phyloP scores from a whole-genome alignment of 2,113 vertebrate genomes.

The Amphilophus citrinellus region DNA sequence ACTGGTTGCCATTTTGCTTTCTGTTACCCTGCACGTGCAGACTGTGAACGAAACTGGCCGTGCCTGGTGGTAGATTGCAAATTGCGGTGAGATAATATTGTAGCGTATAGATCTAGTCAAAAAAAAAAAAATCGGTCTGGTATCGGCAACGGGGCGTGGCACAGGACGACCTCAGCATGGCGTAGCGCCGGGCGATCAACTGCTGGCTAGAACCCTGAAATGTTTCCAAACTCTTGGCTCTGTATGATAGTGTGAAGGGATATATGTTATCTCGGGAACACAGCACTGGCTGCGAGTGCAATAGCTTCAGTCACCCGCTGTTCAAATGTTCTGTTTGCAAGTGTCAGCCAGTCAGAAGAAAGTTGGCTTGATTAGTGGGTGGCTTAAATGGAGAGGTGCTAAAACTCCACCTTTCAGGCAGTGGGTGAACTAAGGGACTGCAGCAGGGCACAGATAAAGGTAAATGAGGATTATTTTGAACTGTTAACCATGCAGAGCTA shows the following conservation, averaged over 20 bases:
- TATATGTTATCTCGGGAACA: background rate
- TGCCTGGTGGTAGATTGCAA: no score
- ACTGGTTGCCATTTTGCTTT: no score
- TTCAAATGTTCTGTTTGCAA: background rate
- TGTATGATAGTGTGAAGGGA: background rate
- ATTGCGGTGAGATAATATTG: no score
- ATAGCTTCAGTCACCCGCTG: background rate
- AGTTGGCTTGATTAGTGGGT: background rate
- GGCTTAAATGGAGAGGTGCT: background rate
- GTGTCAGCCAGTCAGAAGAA: background rate
- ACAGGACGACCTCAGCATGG: no score
- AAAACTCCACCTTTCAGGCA: background rate
- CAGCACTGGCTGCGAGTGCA: background rate
- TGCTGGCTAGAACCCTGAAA: no score
- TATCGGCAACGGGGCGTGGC: no score
- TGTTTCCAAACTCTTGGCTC: background rate
- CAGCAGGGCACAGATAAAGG: background rate
- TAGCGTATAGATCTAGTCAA: no score
- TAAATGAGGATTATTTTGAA: background rate
- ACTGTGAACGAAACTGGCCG: no score
- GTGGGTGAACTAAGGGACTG: background rate
- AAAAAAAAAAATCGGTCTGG: no score
- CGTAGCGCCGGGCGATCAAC: no score
- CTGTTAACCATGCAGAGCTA: background rate
- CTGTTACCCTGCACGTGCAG: no score